A percentile compares a stretch with the other conserved stretches of the same genome.
These are phyloP conservation scores for Pocillopora damicornis DNA, from an alignment of 64 coral and sea anemone species.

Conservation along the genomic window DNA sequence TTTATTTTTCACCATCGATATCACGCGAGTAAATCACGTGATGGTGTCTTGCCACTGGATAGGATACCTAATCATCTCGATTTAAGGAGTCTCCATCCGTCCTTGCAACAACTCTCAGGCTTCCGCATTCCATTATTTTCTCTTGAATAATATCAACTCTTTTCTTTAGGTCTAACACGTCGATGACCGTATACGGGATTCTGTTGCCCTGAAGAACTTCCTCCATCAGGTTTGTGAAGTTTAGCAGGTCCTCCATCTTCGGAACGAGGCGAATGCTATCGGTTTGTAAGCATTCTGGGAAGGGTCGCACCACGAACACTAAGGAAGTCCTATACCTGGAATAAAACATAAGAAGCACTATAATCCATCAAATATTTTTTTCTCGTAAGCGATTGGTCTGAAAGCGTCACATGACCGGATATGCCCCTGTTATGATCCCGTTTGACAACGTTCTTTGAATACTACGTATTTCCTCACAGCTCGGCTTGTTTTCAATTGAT, in stretches of 20 bases:
- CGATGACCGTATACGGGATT: constrained; percentile 67
- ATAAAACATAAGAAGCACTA: background rate
- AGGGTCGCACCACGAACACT: constrained; percentile 78
- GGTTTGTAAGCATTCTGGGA: constrained; percentile 65
- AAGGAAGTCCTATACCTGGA: constrained; percentile 65
- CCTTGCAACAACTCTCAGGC: background rate
- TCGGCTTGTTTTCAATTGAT: no score
- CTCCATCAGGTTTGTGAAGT: constrained; percentile 67
- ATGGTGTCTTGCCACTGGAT: background rate
- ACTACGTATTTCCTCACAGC: no score
- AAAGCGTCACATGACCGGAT: no score
- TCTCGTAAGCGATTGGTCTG: no score
- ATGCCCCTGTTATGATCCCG: no score
- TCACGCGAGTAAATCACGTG: no score
- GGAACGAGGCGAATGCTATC: constrained; percentile 64
- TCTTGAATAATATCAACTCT: constrained; percentile 65
- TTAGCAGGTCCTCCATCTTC: constrained; percentile 54
- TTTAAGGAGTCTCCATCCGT: background rate
- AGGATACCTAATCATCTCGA: constrained; percentile 2
- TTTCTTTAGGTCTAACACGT: constrained; percentile 70
- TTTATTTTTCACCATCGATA: no score
- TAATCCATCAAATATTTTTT: no score
- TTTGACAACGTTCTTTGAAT: background rate
- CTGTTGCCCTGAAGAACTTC: constrained; percentile 29
- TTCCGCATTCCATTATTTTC: constrained; percentile 28